Base-by-base conservation (phyloP, 2,797 vertebrate genomes). In the Silurus lanzhouensis region DNA sequence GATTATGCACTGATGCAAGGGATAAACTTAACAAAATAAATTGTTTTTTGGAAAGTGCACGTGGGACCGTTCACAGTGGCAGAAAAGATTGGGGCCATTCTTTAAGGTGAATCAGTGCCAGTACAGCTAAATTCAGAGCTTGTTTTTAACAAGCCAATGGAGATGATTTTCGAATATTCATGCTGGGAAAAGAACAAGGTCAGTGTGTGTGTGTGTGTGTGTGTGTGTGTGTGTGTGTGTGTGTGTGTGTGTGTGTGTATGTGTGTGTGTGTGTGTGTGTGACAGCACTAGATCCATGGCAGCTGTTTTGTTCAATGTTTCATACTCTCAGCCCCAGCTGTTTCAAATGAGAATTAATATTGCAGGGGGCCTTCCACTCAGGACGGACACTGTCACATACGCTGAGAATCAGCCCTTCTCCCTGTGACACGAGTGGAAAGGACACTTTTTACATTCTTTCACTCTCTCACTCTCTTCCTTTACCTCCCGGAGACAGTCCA, bases 291-390 rank as follows among this genome's bases (percentile, higher is more conserved):
- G 97, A 98, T 96, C 95, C 67, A 95, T 94, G 97, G 96, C 98
- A 99, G 97, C 97, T 99, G 98, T 98, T 98, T 97, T 96, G 96
- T 96, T 99, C 97, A 98, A 97, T 98, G 96, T 99, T 99, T 98
- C 96, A 97, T 98, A 97, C 96, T 96, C 96, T 96, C 93, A 96
- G 96, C 94, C 96, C 97, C 97, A 98, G 97, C 97, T 98, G 97
- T 95, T 97, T 95, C 96, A 96, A 97, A 97, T 96, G 96, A 97
- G 94, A 96, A 97, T 97, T 98, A 97, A 98, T 98, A 97, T 97
- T 97, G 96, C 96, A 97, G 96, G 94, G 96, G 94, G 68, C 80
- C 92, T 91, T 91, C 92, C 90, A 92, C 92, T 90, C 91, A 90
- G 92, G 94, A 94, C 94, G 92, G 93, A 95, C 94, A 95, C 94